Evolutionary conservation across 2,888 invertebrate genomes (phyloP).

Genomic region (Pollenia griseotomentosa): DNA sequence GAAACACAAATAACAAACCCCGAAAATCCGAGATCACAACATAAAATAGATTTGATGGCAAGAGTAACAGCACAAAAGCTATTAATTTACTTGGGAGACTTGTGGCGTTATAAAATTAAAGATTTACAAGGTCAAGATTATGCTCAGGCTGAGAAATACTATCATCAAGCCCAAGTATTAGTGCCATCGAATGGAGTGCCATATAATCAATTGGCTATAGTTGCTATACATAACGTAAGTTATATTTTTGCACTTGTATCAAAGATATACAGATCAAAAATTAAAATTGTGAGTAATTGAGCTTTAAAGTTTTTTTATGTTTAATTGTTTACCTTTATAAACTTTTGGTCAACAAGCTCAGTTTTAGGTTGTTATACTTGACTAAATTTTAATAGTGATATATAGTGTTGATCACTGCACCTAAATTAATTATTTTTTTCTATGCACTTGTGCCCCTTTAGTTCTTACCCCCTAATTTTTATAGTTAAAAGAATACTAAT

Average conservation of each 20-base stretch:
- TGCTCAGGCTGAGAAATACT: conserved; percentile 90
- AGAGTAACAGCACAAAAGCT: conserved; percentile 94
- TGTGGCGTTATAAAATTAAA: conserved; percentile 95
- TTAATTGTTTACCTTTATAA: too few relatives aligned
- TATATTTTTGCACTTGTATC: too few relatives aligned
- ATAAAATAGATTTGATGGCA: conserved; percentile 88
- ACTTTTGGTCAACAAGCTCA: too few relatives aligned
- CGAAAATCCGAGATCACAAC: conserved; percentile 65
- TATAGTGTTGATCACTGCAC: too few relatives aligned
- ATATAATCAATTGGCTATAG: conserved; percentile 96
- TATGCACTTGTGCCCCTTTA: too few relatives aligned
- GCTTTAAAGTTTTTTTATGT: too few relatives aligned
- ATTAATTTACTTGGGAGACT: conserved; percentile 95
- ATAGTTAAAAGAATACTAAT: conserved; percentile 11
- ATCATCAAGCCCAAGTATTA: conserved; percentile 95
- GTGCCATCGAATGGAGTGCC: conserved; percentile 98
- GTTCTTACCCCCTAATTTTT: too few relatives aligned
- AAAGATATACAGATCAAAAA: too few relatives aligned
- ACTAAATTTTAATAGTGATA: too few relatives aligned
- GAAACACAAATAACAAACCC: not conserved
- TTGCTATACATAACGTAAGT: conserved; percentile 88
- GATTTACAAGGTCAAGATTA: conserved; percentile 79
- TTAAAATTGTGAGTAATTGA: too few relatives aligned
- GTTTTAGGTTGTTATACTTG: too few relatives aligned
- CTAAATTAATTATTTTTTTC: too few relatives aligned